Evolutionary conservation across 2,113 vertebrate species (phyloP), one percentile per base, ranked within the genome.

Genomic region (Paedocypris sp.): DNA sequence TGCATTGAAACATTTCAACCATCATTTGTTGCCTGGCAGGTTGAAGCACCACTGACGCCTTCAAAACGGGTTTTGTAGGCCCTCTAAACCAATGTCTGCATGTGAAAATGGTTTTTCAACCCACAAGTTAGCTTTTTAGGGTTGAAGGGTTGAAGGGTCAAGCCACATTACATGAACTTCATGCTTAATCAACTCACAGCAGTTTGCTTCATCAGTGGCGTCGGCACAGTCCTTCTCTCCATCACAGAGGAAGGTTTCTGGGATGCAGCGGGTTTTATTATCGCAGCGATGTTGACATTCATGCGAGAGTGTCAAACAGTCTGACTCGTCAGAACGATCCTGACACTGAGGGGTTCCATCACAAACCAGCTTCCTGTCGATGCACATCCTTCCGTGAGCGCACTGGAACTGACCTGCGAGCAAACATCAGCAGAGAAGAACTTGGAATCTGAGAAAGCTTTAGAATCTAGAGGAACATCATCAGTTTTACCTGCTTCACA

Each of bases 201-300:
- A 89, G 31, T 51, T 75, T 26, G 74, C 69, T 58, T 97, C 91
- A 0, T 95, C 93, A 0, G 79, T 56, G 2, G 63, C 73, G 49
- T 95, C 92, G 31, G 73, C 10, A 54, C 87, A 89, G 66, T 90
- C 87, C 0, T 63, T 41, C 0, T 73, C 74, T 25, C 87, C 81
- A 0, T 88, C 83, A 3, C 88, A 94, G 1, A 88, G 31, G 76
- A 90, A 88, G 43, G 62, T 81, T 12, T 79, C 52, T 0, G 90
- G 84, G 49, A 89, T 28, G 3, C 87, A 89, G 49, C 54, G 82
- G 1, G 36, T 63, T 16, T 73, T 60, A 33, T 74, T 4, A 0
- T 91, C 90, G 9, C 91, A 95, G 4, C 47, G 81, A 56, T 90
- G 69, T 51, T 74, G 71, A 1, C 92, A 95, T 8, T 70, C 74